Conservation (phyloP, 2,113 vertebrate genomes). For the Paralichthys olivaceus region DNA sequence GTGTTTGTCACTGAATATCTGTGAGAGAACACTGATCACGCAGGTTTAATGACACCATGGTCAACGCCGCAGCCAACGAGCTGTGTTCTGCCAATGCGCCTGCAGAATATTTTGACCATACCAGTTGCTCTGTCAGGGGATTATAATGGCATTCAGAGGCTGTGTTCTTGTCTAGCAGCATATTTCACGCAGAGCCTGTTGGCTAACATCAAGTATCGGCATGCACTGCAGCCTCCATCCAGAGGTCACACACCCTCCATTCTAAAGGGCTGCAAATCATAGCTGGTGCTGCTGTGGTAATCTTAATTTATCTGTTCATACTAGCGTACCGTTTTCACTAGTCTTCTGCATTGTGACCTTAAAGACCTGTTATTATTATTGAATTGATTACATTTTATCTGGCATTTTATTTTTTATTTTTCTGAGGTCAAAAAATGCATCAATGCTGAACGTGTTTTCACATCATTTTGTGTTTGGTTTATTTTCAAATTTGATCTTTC, state of each 20-base stretch:
- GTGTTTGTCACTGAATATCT: conserved; percentile 71
- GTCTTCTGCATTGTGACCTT: conserved; percentile 4
- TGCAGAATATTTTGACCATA: conserved; percentile 70
- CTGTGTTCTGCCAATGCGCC: conserved; percentile 35
- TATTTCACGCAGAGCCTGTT: conserved; percentile 77
- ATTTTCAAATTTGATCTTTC: neutral
- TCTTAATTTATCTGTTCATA: conserved; percentile 65
- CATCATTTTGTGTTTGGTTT: neutral
- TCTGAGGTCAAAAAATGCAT: neutral
- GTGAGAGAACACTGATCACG: conserved; percentile 65
- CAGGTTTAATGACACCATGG: conserved; percentile 55
- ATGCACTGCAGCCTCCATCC: conserved; percentile 77
- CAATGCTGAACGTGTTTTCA: neutral
- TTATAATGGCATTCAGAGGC: conserved; percentile 76
- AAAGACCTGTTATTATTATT: neutral
- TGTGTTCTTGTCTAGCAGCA: conserved; percentile 76
- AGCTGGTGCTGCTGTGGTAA: conserved; percentile 54
- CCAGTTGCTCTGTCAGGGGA: conserved; percentile 80
- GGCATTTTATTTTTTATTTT: neutral
- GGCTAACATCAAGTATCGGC: conserved; percentile 80
- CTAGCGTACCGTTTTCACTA: conserved; percentile 31
- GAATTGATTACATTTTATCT: conserved; percentile 6
- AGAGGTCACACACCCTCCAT: conserved; percentile 75
- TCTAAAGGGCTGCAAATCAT: conserved; percentile 72
- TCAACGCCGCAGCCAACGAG: conserved; percentile 16